Percentiles rank a stretch among this genome's conserved stretches.
phyloP scores from a whole-genome alignment of 2,797 vertebrate genomes.

The Sebastes minor region DNA sequence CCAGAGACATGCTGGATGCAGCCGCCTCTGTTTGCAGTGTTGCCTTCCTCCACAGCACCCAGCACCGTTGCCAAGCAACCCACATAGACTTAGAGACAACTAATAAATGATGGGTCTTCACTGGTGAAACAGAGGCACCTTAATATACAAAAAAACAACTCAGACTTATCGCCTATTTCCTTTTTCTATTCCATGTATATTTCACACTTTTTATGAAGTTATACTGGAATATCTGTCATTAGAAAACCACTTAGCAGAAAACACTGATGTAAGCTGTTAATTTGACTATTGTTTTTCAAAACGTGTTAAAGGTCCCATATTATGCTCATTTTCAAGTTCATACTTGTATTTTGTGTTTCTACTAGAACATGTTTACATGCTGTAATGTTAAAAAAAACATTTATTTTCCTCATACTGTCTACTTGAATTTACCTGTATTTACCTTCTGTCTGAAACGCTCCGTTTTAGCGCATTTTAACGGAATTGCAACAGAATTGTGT shows the following conservation, averaged over 20 bases:
- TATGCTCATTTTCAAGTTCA: too few relatives aligned
- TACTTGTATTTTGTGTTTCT: too few relatives aligned
- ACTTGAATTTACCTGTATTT: too few relatives aligned
- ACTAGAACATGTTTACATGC: too few relatives aligned
- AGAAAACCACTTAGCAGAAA: background rate
- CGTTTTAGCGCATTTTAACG: too few relatives aligned
- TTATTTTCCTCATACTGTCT: too few relatives aligned
- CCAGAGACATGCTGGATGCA: slow-evolving; percentile 71
- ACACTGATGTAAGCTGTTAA: background rate
- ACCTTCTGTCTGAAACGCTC: too few relatives aligned
- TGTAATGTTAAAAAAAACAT: too few relatives aligned
- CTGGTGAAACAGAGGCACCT: slow-evolving; percentile 49
- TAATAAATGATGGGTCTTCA: slow-evolving; percentile 65
- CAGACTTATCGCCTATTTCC: background rate
- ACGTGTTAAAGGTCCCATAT: background rate
- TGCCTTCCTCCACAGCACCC: slow-evolving; percentile 72
- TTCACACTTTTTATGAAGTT: background rate
- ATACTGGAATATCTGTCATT: background rate
- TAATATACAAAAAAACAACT: slow-evolving; percentile 31
- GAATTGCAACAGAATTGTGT: too few relatives aligned
- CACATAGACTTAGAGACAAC: slow-evolving; percentile 71
- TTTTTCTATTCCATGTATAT: background rate
- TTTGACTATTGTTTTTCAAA: background rate
- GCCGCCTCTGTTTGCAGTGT: slow-evolving; percentile 73
- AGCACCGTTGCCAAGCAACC: slow-evolving; percentile 80